Percentiles rank a stretch among this genome's conserved stretches.
phyloP scores from a whole-genome alignment of 2,797 vertebrate genomes.

The Sciurus carolinensis region DNA sequence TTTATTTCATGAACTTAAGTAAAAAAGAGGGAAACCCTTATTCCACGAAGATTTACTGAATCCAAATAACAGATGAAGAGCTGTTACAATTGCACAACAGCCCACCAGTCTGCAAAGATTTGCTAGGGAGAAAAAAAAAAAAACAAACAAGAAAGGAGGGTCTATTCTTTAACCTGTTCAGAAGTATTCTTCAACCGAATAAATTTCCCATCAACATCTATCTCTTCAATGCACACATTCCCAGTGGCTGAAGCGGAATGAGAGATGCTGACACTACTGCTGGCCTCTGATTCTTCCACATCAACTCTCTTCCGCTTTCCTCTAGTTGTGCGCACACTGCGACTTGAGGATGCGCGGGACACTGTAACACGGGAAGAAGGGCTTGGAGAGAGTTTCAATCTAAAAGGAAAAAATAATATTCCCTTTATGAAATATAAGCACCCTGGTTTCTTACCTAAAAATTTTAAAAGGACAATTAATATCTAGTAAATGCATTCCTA shows the following conservation, averaged over 20 bases:
- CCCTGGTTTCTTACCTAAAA: not conserved
- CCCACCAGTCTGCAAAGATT: not conserved
- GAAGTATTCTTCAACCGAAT: slow-evolving; percentile 94
- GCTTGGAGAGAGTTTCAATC: slow-evolving; percentile 93
- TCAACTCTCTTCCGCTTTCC: slow-evolving; percentile 95
- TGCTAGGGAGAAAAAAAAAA: not conserved
- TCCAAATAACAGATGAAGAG: not conserved
- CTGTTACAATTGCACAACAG: not conserved
- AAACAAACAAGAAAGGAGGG: not conserved
- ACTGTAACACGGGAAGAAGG: slow-evolving; percentile 93
- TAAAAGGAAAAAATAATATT: slow-evolving; percentile 71
- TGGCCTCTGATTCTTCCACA: slow-evolving; percentile 95
- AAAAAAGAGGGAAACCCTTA: not conserved
- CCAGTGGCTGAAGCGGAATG: slow-evolving; percentile 95
- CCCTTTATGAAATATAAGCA: rapidly evolving
- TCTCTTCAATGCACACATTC: slow-evolving; percentile 92
- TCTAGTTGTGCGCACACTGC: slow-evolving; percentile 90
- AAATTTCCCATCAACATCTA: slow-evolving; percentile 96
- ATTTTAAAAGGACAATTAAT: not conserved
- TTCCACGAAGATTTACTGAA: not conserved
- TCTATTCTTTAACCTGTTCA: slow-evolving; percentile 89
- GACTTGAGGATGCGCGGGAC: slow-evolving; percentile 93
- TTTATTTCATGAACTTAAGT: not conserved
- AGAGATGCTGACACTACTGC: slow-evolving; percentile 95
- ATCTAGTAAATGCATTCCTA: not conserved